Percentiles rank a stretch among this genome's conserved stretches.
Conservation (phyloP, 2,113 vertebrate species). For the Pseudorectes ferrugineus region DNA sequence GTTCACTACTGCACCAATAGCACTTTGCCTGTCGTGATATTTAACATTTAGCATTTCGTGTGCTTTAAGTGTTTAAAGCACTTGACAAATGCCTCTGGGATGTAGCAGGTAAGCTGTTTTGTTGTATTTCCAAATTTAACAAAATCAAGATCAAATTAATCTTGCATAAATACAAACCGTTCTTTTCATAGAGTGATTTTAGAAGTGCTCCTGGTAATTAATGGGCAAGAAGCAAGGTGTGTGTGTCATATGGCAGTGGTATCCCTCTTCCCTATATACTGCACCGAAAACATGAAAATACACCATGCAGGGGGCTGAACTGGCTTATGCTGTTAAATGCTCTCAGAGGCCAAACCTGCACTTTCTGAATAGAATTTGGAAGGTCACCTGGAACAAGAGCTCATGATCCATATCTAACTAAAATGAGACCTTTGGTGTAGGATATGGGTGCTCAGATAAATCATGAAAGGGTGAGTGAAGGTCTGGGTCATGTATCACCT, state of each 20-base stretch:
- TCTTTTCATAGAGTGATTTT: neutral
- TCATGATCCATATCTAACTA: neutral
- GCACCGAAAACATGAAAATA: neutral
- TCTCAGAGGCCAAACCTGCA: neutral
- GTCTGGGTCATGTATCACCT: rapidly evolving
- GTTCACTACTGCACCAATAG: neutral
- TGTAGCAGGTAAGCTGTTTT: neutral
- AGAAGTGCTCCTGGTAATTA: neutral
- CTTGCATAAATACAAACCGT: neutral
- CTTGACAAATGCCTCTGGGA: neutral
- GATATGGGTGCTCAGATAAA: neutral
- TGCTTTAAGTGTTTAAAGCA: neutral
- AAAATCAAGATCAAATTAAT: neutral
- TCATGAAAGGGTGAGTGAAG: neutral
- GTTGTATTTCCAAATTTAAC: neutral
- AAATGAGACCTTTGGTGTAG: neutral
- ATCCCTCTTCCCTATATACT: neutral
- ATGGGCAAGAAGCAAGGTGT: neutral
- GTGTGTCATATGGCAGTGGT: neutral
- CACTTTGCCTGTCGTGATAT: neutral
- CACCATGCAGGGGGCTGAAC: neutral
- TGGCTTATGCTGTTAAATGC: neutral
- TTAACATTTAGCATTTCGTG: neutral
- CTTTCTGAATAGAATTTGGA: neutral
- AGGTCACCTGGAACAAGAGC: neutral